These are phyloP conservation scores for Daphoenositta chrysoptera DNA, from an alignment of 2,113 vertebrate species.

Conservation along the genomic window DNA sequence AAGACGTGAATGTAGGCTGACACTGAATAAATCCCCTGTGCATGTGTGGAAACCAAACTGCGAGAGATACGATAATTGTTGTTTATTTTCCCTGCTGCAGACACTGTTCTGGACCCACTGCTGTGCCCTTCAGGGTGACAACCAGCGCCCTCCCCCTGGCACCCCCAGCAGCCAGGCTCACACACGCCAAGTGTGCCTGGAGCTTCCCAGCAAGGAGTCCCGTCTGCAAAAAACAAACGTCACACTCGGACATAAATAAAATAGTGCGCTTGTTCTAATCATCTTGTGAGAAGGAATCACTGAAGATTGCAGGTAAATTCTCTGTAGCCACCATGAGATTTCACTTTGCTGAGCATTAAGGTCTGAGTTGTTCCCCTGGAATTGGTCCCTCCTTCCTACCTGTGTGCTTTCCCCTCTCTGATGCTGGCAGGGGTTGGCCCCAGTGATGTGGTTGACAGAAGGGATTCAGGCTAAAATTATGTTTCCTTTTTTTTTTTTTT, in stretches of 20 bases:
- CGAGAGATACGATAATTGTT: not conserved
- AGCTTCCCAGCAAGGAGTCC: not conserved
- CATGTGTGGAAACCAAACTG: not conserved
- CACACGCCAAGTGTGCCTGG: not conserved
- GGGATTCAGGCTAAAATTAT: not conserved
- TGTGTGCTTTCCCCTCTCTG: not conserved
- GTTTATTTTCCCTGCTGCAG: not conserved
- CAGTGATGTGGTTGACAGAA: not conserved
- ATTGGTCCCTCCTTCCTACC: not conserved
- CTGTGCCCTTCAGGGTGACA: not conserved
- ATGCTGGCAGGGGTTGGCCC: not conserved
- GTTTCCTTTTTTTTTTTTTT: not conserved
- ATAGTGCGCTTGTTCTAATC: not conserved
- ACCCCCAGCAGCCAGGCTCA: not conserved
- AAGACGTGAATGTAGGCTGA: not conserved
- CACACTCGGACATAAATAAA: rapidly evolving
- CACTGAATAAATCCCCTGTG: not conserved
- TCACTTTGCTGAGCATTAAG: not conserved
- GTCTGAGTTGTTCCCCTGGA: not conserved
- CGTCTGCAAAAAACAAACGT: not conserved
- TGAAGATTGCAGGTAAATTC: not conserved
- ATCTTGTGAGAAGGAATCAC: not conserved
- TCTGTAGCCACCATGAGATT: rapidly evolving
- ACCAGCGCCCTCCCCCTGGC: not conserved
- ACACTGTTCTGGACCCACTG: not conserved